Evolutionary conservation across 2,797 vertebrate genomes (phyloP), one percentile per base, ranked within the genome.

Genomic region (Leptoclinus maculatus): DNA sequence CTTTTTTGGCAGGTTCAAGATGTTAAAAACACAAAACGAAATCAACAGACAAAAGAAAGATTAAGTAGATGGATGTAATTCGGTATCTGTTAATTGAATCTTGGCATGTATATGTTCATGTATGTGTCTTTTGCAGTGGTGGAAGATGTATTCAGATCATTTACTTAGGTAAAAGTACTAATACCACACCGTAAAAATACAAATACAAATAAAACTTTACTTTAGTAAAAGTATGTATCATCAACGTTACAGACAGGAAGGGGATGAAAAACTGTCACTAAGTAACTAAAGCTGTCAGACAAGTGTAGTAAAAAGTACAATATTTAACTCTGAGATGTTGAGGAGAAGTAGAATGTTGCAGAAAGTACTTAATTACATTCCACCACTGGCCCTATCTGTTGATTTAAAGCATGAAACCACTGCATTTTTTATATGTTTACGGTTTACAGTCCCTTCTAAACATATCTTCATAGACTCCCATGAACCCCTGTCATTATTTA

Each of bases 41-140:
- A 41, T 68, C 8, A 41, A 13, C 43, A 34, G 58, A 80, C 34
- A 49, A 65, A 74, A 57, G 45, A 1, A 12, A 32, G 56, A 78
- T 76, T 4, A 71, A 29, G 23, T 2, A 11, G 53, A 74, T 4
- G 25, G 38, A 49, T 66, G 14, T 27, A 34, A 56, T 11, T 65
- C 13, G 5, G 7, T 32, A 53, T 84, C 43, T 65, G 34, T n/a
- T 79, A 60, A 71, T 51, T 79, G 45, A 71, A 79, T 82, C 68
- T 70, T 19, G 7, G 13, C 3, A 3, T 23, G 5, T 9, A 5
- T 39, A 1, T 67, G 16, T 71, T 16, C 12, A 23, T 45, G 4
- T 69, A 3, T 29, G 13, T 57, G 36, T 47, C 16, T 63, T 53
- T 51, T 34, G 43, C n/a, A 38, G 47, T 3, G 29, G 19, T 32